These are phyloP conservation scores for Notechis scutatus DNA, from an alignment of 2,113 vertebrate genomes.

Conservation along the genomic window DNA sequence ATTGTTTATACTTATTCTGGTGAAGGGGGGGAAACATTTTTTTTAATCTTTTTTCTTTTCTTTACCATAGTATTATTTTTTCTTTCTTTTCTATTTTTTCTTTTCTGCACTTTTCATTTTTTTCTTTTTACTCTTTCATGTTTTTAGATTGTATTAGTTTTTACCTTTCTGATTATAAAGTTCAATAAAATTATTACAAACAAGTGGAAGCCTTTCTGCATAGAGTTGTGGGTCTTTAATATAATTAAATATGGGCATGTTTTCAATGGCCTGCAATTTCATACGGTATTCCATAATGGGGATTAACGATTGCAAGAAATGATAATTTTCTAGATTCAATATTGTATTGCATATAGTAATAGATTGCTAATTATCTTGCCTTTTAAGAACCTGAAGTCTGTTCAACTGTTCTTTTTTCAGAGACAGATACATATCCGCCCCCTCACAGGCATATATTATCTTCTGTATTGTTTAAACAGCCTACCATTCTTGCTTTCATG, in stretches of 20 bases:
- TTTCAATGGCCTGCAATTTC: not conserved
- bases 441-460: constrained; percentile 35
- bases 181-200: not conserved
- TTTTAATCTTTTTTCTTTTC: not conserved
- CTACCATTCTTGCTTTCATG: constrained; percentile 47
- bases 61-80: not conserved
- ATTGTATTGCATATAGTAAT: not conserved
- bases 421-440: not conserved
- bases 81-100: not conserved
- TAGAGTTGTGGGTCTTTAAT: not conserved
- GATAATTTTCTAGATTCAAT: not conserved
- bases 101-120: not conserved
- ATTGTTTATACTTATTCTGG: not conserved
- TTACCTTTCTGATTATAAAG: not conserved
- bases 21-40: not conserved
- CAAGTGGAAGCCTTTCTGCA: not conserved
- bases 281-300: not conserved
- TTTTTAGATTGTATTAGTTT: not conserved
- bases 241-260: not conserved
- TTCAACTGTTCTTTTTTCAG: constrained; percentile 19
- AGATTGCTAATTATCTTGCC: not conserved
- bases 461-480: constrained; percentile 53
- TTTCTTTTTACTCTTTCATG: not conserved
- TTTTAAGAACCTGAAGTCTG: constrained; percentile 23
- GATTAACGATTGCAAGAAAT: not conserved